Evolutionary conservation across 2,888 invertebrate genomes (phyloP).

Genomic region (Peribatodes rhomboidaria): DNA sequence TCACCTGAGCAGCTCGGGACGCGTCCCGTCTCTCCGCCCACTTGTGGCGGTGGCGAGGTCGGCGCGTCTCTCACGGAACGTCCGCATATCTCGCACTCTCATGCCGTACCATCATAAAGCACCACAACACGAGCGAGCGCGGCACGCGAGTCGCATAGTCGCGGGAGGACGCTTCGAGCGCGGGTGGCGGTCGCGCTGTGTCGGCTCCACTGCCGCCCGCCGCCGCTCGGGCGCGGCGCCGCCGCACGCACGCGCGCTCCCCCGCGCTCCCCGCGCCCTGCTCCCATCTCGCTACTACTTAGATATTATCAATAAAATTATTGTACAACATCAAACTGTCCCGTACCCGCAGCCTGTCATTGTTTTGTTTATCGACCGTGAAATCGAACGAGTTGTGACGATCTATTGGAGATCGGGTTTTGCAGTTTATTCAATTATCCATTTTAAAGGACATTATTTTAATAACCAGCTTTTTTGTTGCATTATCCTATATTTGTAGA

Average conservation of each 20-base stretch:
- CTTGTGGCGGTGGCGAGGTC: slow-evolving; percentile 78
- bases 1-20: slow-evolving; percentile 80
- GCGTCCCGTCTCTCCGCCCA: slow-evolving; percentile 79
- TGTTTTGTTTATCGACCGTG: slow-evolving; percentile 60
- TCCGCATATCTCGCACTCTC: slow-evolving; percentile 83
- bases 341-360: slow-evolving; percentile 69
- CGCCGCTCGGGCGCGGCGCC: slow-evolving; percentile 74
- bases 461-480: background rate
- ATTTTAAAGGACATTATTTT: background rate
- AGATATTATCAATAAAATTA: slow-evolving; percentile 86
- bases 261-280: slow-evolving; percentile 53
- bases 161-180: slow-evolving; percentile 56
- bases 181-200: slow-evolving; percentile 54
- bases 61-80: slow-evolving; percentile 78
- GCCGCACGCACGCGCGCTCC: slow-evolving; percentile 72
- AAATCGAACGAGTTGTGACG: slow-evolving; percentile 53
- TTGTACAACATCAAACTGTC: slow-evolving; percentile 77
- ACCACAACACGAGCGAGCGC: slow-evolving; percentile 80
- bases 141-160: slow-evolving; percentile 77
- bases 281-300: slow-evolving; percentile 81
- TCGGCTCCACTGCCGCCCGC: slow-evolving; percentile 66
- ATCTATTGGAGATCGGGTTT: background rate
- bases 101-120: slow-evolving; percentile 84
- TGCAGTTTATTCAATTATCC: background rate
- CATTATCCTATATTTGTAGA: background rate